Percentiles rank a stretch among this genome's conserved stretches.
Conservation (phyloP, 2,888 invertebrate genomes). For the Nomada flava region DNA sequence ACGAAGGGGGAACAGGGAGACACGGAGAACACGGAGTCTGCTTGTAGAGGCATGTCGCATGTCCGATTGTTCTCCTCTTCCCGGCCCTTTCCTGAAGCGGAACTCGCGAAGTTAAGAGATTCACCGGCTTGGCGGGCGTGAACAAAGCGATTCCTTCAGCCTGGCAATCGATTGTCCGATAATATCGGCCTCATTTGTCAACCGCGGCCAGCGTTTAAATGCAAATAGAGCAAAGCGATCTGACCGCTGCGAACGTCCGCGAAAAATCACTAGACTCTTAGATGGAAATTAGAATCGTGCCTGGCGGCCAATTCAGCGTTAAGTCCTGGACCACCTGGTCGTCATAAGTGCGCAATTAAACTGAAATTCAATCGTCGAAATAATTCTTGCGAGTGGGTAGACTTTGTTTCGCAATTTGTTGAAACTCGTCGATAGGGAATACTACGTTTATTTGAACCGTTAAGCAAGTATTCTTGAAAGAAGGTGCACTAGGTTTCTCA, state of each 20-base stretch:
- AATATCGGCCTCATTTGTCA: conserved; percentile 82
- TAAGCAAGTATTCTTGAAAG: too few species aligned
- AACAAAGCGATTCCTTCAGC: conserved; percentile 69
- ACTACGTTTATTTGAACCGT: too few species aligned
- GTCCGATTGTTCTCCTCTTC: conserved; percentile 73
- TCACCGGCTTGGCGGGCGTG: conserved; percentile 65
- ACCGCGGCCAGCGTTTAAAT: conserved; percentile 76
- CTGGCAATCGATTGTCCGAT: conserved; percentile 80
- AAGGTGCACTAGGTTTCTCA: too few species aligned
- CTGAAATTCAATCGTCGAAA: too few species aligned
- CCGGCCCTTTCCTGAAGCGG: conserved; percentile 63
- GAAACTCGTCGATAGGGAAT: too few species aligned
- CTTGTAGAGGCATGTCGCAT: conserved; percentile 70
- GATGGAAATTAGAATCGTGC: conserved; percentile 50
- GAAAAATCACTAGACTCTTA: not conserved
- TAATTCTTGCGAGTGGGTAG: too few species aligned
- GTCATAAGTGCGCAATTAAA: too few species aligned
- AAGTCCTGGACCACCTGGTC: not conserved
- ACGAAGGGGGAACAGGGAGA: conserved; percentile 52
- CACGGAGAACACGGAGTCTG: conserved; percentile 70
- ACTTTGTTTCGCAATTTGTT: too few species aligned
- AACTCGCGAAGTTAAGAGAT: conserved; percentile 75
- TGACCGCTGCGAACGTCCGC: conserved; percentile 22
- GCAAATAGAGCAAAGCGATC: conserved; percentile 74
- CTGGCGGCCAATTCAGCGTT: conserved; percentile 43